These are phyloP conservation scores for Pipistrellus kuhlii DNA, from an alignment of 2,797 vertebrate species.

Conservation along the genomic window DNA sequence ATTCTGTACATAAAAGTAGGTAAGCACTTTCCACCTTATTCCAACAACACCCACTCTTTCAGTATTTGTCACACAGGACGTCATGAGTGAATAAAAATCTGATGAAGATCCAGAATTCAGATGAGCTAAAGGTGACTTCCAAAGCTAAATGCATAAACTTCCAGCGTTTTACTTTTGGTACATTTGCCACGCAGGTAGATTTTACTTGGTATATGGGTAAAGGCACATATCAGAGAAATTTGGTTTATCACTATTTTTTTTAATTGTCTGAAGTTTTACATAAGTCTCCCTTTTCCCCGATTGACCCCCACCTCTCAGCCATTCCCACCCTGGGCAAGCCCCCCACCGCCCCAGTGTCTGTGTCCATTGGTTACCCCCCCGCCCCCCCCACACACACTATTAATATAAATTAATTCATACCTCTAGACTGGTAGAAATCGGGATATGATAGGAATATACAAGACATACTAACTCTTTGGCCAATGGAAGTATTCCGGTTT, in stretches of 20 bases:
- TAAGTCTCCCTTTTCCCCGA: no score
- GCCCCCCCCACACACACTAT: not conserved
- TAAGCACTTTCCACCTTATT: not conserved
- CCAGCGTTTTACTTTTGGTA: not conserved
- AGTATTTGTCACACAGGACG: not conserved
- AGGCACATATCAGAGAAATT: not conserved
- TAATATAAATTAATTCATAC: constrained; percentile 20
- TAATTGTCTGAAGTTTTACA: no score
- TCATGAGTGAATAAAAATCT: not conserved
- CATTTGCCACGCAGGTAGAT: not conserved
- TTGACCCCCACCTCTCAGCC: no score
- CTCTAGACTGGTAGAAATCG: not conserved
- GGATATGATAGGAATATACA: not conserved
- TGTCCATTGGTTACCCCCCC: no score
- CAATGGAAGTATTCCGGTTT: not conserved
- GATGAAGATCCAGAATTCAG: not conserved
- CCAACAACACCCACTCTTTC: not conserved
- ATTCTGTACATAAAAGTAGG: not conserved
- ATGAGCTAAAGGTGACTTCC: not conserved
- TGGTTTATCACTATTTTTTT: not conserved
- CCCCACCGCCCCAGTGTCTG: no score
- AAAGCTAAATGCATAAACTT: not conserved
- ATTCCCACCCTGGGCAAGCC: no score
- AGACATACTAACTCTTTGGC: not conserved
- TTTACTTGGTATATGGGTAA: not conserved